Evolutionary conservation across 2,113 vertebrate species (phyloP).

Genomic region (Lipophrys pholis): DNA sequence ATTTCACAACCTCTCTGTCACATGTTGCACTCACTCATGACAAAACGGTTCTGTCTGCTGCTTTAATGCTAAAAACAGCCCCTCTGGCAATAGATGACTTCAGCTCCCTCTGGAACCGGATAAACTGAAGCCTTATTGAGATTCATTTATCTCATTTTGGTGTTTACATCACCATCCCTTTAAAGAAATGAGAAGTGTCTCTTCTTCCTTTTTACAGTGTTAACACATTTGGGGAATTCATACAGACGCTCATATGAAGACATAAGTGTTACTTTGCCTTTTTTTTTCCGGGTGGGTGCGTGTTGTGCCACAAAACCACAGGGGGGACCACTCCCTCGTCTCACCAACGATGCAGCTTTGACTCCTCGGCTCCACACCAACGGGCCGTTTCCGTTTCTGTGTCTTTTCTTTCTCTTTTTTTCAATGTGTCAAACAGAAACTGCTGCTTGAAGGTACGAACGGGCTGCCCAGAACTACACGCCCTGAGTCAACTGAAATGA

Average conservation of each 20-base stretch:
- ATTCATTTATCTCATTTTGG: not conserved
- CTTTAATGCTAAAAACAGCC: not conserved
- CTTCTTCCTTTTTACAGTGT: not conserved
- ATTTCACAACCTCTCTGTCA: not conserved
- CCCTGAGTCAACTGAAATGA: conserved; percentile 5
- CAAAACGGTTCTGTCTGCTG: not conserved
- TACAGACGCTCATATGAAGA: not conserved
- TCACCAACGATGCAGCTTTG: not conserved
- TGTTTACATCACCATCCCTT: not conserved
- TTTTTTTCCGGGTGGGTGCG: not conserved
- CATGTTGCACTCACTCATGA: not conserved
- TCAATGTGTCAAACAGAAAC: conserved; percentile 10
- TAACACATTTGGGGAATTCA: not conserved
- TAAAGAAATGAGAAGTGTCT: conserved; percentile 27
- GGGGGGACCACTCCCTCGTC: conserved; percentile 35
- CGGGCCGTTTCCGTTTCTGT: conserved; percentile 39
- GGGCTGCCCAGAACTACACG: not conserved
- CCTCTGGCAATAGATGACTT: conserved; percentile 37
- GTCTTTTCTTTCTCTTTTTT: conserved; percentile 5
- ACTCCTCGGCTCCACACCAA: conserved; percentile 5
- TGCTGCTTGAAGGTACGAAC: not conserved
- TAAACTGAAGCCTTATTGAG: not conserved
- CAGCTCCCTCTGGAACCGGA: conserved; percentile 53
- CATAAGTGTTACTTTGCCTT: not conserved
- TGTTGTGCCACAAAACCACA: conserved; percentile 31